A percentile compares a stretch with the other conserved stretches of the same genome.
phyloP scores from a whole-genome alignment of 1,140 invertebrate species.

The Prorops nasuta region DNA sequence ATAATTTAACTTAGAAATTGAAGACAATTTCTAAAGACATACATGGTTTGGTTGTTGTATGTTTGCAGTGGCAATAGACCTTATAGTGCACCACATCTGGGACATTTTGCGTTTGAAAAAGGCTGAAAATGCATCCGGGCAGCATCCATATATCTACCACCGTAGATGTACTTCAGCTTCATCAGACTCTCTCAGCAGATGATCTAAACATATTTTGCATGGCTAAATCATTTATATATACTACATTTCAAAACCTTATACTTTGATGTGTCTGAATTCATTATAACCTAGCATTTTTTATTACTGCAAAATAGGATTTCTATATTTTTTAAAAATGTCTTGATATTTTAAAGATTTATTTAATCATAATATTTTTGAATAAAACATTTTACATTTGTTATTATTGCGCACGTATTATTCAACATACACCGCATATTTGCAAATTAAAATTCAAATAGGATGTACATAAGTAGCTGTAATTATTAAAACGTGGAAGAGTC shows the following conservation, averaged over 20 bases:
- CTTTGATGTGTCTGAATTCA: conserved; percentile 10
- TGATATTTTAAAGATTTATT: conserved; percentile 6
- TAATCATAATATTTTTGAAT: too few species aligned
- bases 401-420: too few species aligned
- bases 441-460: too few species aligned
- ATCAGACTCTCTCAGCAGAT: conserved; percentile 60
- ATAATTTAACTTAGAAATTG: background rate
- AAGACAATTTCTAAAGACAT: conserved; percentile 28
- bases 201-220: conserved; percentile 33
- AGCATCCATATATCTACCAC: conserved; percentile 53
- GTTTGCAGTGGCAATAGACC: conserved; percentile 96
- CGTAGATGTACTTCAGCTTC: conserved; percentile 50
- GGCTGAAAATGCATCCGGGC: conserved; percentile 50
- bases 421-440: too few species aligned
- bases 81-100: conserved; percentile 98
- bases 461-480: too few species aligned
- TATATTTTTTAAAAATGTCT: conserved; percentile 6
- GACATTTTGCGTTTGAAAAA: conserved; percentile 81
- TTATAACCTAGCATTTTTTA: background rate
- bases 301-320: conserved; percentile 10
- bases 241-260: conserved; percentile 11
- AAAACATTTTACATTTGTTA: too few species aligned
- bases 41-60: conserved; percentile 59
- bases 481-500: too few species aligned
- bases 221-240: conserved; percentile 24